Conservation (phyloP, 2,888 invertebrate genomes). For the Thalpophila matura region DNA sequence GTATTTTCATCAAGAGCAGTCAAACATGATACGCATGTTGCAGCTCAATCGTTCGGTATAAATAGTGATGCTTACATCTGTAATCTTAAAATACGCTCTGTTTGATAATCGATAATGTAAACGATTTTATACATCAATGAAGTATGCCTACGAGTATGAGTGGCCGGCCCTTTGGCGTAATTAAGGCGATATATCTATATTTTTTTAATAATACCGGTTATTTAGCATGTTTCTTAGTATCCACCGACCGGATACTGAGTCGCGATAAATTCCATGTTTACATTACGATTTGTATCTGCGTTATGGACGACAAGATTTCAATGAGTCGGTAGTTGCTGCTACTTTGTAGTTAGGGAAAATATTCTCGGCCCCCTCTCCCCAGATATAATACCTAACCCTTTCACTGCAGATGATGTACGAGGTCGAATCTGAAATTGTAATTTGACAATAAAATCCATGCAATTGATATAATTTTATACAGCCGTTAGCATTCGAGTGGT, state of each 20-base stretch:
- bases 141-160: slow-evolving; percentile 62
- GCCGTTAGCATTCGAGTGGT: slow-evolving; percentile 86
- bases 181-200: slow-evolving; percentile 67
- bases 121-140: slow-evolving; percentile 76
- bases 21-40: slow-evolving; percentile 70
- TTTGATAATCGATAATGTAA: slow-evolving; percentile 79
- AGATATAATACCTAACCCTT: slow-evolving; percentile 68
- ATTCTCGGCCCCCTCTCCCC: too few relatives aligned
- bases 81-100: slow-evolving; percentile 72
- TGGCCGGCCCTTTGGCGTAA: slow-evolving; percentile 67
- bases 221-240: slow-evolving; percentile 76
- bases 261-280: slow-evolving; percentile 80
- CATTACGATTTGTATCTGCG: slow-evolving; percentile 74
- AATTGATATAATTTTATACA: slow-evolving; percentile 89
- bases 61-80: slow-evolving; percentile 73
- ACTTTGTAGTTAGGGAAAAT: slow-evolving; percentile 57
- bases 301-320: slow-evolving; percentile 71
- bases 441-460: slow-evolving; percentile 85
- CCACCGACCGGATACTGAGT: slow-evolving; percentile 75
- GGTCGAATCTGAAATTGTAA: slow-evolving; percentile 85
- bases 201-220: slow-evolving; percentile 64
- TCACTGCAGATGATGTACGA: slow-evolving; percentile 68
- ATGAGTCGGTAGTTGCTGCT: slow-evolving; percentile 62
- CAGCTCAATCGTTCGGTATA: slow-evolving; percentile 71
- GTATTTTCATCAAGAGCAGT: slow-evolving; percentile 69